Conservation (phyloP, 2,888 invertebrate species). For the Tipula unca region DNA sequence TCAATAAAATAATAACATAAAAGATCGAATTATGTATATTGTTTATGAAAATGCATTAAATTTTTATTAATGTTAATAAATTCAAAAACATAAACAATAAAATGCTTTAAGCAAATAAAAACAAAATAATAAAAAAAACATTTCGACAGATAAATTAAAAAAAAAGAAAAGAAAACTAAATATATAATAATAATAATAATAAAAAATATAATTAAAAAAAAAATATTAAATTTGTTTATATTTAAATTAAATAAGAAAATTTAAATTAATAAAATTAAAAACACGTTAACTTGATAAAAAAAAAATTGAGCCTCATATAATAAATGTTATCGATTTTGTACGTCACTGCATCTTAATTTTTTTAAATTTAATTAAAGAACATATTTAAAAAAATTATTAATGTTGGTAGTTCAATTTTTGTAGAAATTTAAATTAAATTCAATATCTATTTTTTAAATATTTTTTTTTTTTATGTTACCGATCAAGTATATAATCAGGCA, state of each 20-base stretch:
- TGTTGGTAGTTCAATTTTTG: conserved; percentile 1
- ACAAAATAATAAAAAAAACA: conserved; percentile 9
- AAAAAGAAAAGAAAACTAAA: conserved; percentile 16
- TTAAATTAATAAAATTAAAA: conserved; percentile 16
- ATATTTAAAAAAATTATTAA: neutral
- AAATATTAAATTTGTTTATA: conserved; percentile 20
- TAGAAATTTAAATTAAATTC: neutral
- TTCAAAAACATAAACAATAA: conserved; percentile 8
- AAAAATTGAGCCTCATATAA: conserved; percentile 20
- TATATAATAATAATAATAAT: neutral
- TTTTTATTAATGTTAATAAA: conserved; percentile 19
- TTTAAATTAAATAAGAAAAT: conserved; percentile 16
- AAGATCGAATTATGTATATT: neutral
- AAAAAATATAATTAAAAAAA: conserved; percentile 18
- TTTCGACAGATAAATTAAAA: neutral
- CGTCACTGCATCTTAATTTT: conserved; percentile 17
- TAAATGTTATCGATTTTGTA: conserved; percentile 20
- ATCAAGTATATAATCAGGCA: neutral
- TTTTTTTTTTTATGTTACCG: neutral
- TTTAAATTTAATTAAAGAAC: neutral
- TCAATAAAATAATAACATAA: conserved; percentile 16
- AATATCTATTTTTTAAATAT: neutral
- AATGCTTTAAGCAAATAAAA: conserved; percentile 15
- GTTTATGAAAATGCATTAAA: conserved; percentile 18
- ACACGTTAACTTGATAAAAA: conserved; percentile 19